Evolutionary conservation across 64 coral and sea anemone species (phyloP).

Genomic region (Orbicella faveolata): DNA sequence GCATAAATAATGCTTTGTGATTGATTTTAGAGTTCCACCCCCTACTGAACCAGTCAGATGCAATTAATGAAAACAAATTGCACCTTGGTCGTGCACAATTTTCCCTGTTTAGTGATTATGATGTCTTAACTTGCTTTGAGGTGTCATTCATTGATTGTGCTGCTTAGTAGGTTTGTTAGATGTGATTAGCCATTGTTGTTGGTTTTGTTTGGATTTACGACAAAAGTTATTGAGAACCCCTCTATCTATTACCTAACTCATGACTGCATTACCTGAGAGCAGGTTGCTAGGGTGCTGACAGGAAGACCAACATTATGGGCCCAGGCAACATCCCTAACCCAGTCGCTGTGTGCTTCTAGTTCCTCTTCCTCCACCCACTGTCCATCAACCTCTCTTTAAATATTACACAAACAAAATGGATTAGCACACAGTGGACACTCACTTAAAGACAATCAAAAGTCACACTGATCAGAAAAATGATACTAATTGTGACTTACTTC

Average conservation of each 20-base stretch:
- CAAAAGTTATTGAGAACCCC: too few species aligned
- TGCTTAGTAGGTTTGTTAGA: too few species aligned
- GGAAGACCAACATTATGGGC: constrained; percentile 93
- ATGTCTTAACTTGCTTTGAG: too few species aligned
- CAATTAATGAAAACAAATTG: too few species aligned
- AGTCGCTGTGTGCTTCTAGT: constrained; percentile 47
- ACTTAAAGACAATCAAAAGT: neutral
- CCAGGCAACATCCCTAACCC: constrained; percentile 98
- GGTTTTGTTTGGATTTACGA: neutral
- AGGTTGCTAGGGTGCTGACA: neutral
- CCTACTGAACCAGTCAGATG: too few species aligned
- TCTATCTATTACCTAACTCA: neutral
- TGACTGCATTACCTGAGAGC: constrained; percentile 76
- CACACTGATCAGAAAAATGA: neutral
- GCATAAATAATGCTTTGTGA: too few species aligned
- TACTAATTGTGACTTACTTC: constrained; percentile 45
- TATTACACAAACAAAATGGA: neutral
- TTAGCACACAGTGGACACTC: neutral
- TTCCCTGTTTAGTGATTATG: too few species aligned
- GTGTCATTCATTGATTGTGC: too few species aligned
- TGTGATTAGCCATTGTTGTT: too few species aligned
- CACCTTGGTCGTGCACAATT: too few species aligned
- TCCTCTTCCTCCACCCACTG: constrained; percentile 93
- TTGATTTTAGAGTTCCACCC: too few species aligned
- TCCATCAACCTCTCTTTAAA: constrained; percentile 24